phyloP scores from a whole-genome alignment of 2,888 invertebrate species.

The Drosophila longiperda region DNA sequence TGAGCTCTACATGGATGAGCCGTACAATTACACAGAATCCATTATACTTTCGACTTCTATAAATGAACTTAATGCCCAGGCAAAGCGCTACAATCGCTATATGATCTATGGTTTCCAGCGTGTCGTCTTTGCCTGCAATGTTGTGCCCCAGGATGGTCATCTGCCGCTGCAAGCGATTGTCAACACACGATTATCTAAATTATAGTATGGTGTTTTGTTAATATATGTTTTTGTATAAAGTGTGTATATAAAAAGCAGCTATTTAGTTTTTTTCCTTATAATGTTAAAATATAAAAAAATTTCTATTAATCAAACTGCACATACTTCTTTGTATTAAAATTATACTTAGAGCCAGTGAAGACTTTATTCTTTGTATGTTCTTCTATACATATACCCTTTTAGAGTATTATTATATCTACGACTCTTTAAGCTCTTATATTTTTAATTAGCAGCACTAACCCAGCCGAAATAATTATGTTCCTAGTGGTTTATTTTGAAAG shows the following conservation, averaged over 20 bases:
- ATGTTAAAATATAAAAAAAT: background rate
- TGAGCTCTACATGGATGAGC: conserved; percentile 85
- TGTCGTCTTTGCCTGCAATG: conserved; percentile 65
- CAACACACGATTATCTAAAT: conserved; percentile 35
- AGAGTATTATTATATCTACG: background rate
- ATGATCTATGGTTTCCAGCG: conserved; percentile 62
- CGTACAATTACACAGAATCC: conserved; percentile 68
- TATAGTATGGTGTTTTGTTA: conserved; percentile 15
- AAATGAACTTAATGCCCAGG: conserved; percentile 73
- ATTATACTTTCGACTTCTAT: conserved; percentile 68
- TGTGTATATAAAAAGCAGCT: background rate
- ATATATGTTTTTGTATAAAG: background rate
- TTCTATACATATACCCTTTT: background rate
- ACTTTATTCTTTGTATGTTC: background rate
- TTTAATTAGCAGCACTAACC: background rate
- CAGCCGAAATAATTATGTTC: background rate
- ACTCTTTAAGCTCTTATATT: background rate
- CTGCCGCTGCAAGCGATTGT: conserved; percentile 41
- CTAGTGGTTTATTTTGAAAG: background rate
- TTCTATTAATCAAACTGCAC: background rate
- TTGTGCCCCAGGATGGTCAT: conserved; percentile 70
- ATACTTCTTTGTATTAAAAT: background rate
- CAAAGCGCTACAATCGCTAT: conserved; percentile 80
- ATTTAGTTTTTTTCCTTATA: background rate
- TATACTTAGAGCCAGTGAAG: background rate